Conservation (phyloP, 2,888 invertebrate genomes). For the Caenorhabditis becei region DNA sequence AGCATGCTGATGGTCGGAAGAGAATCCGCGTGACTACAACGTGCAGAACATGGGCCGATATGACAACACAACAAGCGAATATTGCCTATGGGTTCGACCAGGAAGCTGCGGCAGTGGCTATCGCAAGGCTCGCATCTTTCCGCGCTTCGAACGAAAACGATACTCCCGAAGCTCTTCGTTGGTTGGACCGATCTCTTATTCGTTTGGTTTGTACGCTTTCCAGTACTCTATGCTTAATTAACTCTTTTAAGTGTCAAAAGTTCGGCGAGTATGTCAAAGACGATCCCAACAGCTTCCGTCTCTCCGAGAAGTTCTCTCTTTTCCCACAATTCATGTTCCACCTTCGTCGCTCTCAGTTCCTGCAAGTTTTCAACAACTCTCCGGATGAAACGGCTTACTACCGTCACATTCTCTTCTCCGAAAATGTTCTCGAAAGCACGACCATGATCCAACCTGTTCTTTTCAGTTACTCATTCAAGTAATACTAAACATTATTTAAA, state of each 20-base stretch:
- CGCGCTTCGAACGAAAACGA: slow-evolving; percentile 90
- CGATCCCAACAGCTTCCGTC: slow-evolving; percentile 95
- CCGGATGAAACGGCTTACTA: slow-evolving; percentile 99
- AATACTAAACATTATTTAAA: slow-evolving; percentile 84
- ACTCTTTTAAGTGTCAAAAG: slow-evolving; percentile 91
- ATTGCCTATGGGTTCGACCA: slow-evolving; percentile 84
- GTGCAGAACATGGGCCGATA: slow-evolving; percentile 97
- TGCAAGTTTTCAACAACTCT: slow-evolving; percentile 97
- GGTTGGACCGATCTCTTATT: slow-evolving; percentile 98
- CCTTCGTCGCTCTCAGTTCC: slow-evolving; percentile 95
- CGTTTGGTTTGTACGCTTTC: slow-evolving; percentile 86
- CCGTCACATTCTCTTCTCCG: slow-evolving; percentile 96
- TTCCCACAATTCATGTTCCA: slow-evolving; percentile 99
- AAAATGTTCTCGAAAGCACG: slow-evolving; percentile 96
- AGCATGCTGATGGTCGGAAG: slow-evolving; percentile 91
- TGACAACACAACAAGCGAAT: slow-evolving; percentile 85
- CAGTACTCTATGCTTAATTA: neutral
- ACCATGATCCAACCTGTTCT: slow-evolving; percentile 99
- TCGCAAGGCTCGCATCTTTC: slow-evolving; percentile 97
- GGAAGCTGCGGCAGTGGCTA: slow-evolving; percentile 96
- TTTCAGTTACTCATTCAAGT: slow-evolving; percentile 96
- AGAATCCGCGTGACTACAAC: slow-evolving; percentile 96
- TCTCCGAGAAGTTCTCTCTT: slow-evolving; percentile 96
- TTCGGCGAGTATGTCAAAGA: slow-evolving; percentile 99
- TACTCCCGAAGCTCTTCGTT: slow-evolving; percentile 94